Evolutionary conservation across 2,888 invertebrate genomes (phyloP), one percentile per base, ranked within the genome.

Genomic region (Oligia fasciuncula): DNA sequence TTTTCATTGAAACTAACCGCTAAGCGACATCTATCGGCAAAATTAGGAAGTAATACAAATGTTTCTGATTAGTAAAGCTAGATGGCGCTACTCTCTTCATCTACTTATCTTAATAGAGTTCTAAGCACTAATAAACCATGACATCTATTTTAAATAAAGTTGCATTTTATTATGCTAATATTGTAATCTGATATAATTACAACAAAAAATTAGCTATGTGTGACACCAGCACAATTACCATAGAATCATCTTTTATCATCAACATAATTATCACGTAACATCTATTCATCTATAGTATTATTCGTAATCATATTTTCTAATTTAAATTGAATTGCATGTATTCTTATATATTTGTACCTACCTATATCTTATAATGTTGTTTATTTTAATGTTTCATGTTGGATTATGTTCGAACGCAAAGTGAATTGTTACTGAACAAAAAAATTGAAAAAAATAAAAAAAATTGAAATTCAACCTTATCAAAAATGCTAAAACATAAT

Each of bases 1-100:
- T 5, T 46, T 69, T 17, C 6, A 62, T 3, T 46, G 0, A n/a
- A 43, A 6, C 54, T n/a, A 35, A 3, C 40, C 2, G 0, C 0
- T 6, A 0, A 73, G 75, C 14, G 85, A 43, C 86, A 82, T 86
- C 86, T 85, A 67, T 54, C 0, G 35, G 23, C 14, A 49, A 35
- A 0, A 1, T 17, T 0, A 3, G 2, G 46, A 82, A 77, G 62
- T 60, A 46, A 65, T n/a, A 35, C 29, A 67, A 5, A 62, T 3
- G 40, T 49, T 75, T 75, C 54, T n/a, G 0, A 17, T 57, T 23
- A 2, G 0, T 1, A 2, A 0, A 8, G 51, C 66, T 23, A 85
- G 85, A 76, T 80, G 77, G 76, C 77, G 79, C 51, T 0, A 23
- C 60, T 49, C 1, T 35, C 14, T 3, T 29, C 23, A 43, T 11